Percentiles rank a stretch among this genome's conserved stretches.
Evolutionary conservation across 2,113 vertebrate genomes (phyloP).

Genomic region (Terrapene triunguis): DNA sequence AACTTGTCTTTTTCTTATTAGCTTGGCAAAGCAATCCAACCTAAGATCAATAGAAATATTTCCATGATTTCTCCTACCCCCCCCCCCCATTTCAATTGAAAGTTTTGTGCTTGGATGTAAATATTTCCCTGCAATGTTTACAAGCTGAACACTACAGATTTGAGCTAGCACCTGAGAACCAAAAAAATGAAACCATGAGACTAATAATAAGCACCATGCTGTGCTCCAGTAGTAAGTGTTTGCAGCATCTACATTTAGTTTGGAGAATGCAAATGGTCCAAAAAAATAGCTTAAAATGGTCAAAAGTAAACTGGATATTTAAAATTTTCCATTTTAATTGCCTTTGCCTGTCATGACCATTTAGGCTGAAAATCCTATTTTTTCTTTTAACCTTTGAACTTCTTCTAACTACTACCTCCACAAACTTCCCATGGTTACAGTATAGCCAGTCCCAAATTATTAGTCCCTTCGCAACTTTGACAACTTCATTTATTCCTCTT

Average conservation of each 20-base stretch:
- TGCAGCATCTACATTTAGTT: not conserved
- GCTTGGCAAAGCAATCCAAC: not conserved
- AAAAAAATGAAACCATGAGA: not conserved
- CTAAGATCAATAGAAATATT: not conserved
- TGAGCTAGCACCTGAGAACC: not conserved
- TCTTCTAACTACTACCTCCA: not conserved
- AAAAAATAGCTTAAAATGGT: not conserved
- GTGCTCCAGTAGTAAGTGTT: not conserved
- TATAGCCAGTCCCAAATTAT: not conserved
- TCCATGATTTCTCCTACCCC: not conserved
- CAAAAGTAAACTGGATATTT: not conserved
- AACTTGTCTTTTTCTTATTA: not conserved
- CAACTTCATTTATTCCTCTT: not conserved
- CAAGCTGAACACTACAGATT: not conserved
- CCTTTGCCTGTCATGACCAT: not conserved
- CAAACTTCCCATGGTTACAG: not conserved
- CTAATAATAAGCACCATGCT: not conserved
- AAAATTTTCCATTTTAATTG: not conserved
- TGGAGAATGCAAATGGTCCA: not conserved
- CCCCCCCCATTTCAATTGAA: not conserved
- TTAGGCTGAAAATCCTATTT: no score
- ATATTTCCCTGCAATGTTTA: not conserved
- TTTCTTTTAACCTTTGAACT: not conserved
- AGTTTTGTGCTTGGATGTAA: not conserved
- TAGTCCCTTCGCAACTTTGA: not conserved